Evolutionary conservation across 2,113 vertebrate genomes (phyloP), one percentile per base, ranked within the genome.

Genomic region (Tricholaema leucomelas): DNA sequence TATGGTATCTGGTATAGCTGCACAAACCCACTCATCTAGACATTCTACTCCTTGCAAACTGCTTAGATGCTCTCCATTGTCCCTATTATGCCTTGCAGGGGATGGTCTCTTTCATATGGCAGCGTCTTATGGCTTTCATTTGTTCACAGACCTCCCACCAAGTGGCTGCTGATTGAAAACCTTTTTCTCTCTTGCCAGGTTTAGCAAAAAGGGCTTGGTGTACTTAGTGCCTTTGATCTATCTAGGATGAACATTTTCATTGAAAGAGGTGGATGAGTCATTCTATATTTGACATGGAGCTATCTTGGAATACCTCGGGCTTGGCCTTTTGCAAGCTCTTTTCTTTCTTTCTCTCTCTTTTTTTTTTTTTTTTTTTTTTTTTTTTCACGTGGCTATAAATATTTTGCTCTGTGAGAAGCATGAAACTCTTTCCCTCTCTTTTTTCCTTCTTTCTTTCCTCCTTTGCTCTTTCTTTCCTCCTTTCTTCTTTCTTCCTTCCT

Each of bases 71-170:
- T 60, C n/a, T 75, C 66, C 76, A 7, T 87, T 60, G 87, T 95
- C 79, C 81, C 94, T 56, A 46, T 96, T 95, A 93, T 96, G 93
- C 87, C 28, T 89, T 92, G 91, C 61, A 96, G 85, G 79, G 87
- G 89, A 96, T 78, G 87, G 84, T 20, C 79, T 85, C 94, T 93
- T 77, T 89, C 85, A 28, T 80, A 85, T 64, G 60, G 69, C 84
- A 93, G 84, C 64, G 4, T 94, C 84, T 96, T 91, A 77, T 85
- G 92, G 95, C 92, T 94, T 96, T 96, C 95, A 81, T 96, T 96
- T 94, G 92, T 91, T 92, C 92, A 23, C 87, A 87, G 96, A 96
- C 96, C 96, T 96, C 96, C 96, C 95, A 96, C 95, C 83, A 95
- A 85, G 96, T 83, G 92, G 23, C 87, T 85, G 92, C 91, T 89